A percentile compares a stretch with the other conserved stretches of the same genome.
Evolutionary conservation across 2,113 vertebrate genomes (phyloP).

Genomic region (Apteryx owenii): DNA sequence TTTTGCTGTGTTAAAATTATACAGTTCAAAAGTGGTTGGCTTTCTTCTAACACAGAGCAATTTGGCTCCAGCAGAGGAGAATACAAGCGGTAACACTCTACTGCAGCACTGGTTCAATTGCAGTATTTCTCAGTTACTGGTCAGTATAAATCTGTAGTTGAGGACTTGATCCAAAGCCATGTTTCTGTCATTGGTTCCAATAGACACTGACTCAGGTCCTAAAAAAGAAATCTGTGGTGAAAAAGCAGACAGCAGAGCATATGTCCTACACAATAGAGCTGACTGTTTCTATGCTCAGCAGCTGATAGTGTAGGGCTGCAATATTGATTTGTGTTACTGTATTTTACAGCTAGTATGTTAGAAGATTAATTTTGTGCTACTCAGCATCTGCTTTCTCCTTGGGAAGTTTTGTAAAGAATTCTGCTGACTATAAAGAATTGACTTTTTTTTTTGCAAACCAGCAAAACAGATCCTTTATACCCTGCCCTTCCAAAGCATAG

Average conservation of each 20-base stretch:
- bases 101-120: conserved; percentile 36
- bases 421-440: conserved; percentile 53
- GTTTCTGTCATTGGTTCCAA: conserved; percentile 15
- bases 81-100: neutral
- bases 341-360: conserved; percentile 67
- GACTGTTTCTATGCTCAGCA: conserved; percentile 43
- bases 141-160: neutral
- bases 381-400: conserved; percentile 68
- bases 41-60: neutral
- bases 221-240: neutral
- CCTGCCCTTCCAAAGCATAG: neutral
- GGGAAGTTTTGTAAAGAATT: conserved; percentile 54
- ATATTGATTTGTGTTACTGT: conserved; percentile 72
- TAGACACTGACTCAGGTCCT: conserved; percentile 17
- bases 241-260: neutral
- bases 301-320: conserved; percentile 27
- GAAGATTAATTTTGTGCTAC: conserved; percentile 68
- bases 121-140: neutral
- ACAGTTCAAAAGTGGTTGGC: neutral
- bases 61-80: neutral
- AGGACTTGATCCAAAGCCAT: conserved; percentile 10
- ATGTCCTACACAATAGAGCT: conserved; percentile 40
- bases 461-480: conserved; percentile 17
- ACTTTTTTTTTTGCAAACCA: neutral
- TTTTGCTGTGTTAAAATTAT: conserved; percentile 7